A percentile compares a stretch with the other conserved stretches of the same genome.
These are phyloP conservation scores for Triops longicaudatus DNA, from an alignment of 1,140 invertebrate genomes.

Conservation along the genomic window DNA sequence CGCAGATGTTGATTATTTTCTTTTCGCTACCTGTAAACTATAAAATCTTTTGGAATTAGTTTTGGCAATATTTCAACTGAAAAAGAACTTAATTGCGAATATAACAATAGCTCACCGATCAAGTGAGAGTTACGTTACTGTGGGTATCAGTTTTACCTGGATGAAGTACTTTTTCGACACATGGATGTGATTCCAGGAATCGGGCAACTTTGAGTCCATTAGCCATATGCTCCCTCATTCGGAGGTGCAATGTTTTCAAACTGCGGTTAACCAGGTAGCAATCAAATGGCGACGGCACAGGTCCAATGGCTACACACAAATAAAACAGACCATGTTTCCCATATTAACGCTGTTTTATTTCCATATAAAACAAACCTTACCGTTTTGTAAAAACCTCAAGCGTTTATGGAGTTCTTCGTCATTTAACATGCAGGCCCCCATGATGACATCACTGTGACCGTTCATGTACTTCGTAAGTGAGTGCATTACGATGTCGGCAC, in stretches of 20 bases:
- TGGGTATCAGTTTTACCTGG: too few relatives aligned
- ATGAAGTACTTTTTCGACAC: constrained; percentile 73
- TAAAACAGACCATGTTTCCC: constrained; percentile 39
- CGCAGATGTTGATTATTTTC: constrained; percentile 26
- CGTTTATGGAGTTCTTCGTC: constrained; percentile 59
- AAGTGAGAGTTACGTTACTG: too few relatives aligned
- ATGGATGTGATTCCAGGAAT: constrained; percentile 66
- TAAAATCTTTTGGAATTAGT: too few relatives aligned
- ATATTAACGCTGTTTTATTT: not conserved
- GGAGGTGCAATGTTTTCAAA: constrained; percentile 81
- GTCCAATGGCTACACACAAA: constrained; percentile 61
- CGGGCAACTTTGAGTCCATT: constrained; percentile 68
- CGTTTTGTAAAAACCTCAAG: constrained; percentile 81
- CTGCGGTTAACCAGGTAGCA: constrained; percentile 89
- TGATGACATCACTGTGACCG: constrained; percentile 94
- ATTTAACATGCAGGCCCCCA: constrained; percentile 79
- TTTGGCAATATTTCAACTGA: too few relatives aligned
- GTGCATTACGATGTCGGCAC: constrained; percentile 86
- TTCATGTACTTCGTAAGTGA: constrained; percentile 98
- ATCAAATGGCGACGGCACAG: constrained; percentile 93
- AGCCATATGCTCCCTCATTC: constrained; percentile 82
- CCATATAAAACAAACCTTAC: constrained; percentile 45
- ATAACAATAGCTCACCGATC: too few relatives aligned
- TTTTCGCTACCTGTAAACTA: not conserved
- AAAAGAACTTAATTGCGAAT: too few relatives aligned